Evolutionary conservation across 2,113 vertebrate genomes (phyloP).

Genomic region (Pogonocichla stellata): DNA sequence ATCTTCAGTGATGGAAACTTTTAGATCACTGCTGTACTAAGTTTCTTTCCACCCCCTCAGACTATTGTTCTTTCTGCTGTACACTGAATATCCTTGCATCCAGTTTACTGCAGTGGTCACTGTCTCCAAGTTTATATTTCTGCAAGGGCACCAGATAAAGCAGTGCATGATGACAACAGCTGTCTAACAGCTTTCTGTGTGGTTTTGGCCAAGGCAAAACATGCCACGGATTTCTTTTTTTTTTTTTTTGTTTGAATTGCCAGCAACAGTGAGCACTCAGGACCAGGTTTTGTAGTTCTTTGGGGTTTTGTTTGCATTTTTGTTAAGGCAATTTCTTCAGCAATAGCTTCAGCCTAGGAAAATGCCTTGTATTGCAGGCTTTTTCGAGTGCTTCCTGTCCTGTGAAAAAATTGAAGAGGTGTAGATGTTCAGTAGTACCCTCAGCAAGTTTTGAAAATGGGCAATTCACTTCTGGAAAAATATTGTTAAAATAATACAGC

Average conservation of each 20-base stretch:
- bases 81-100: background rate
- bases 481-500: background rate
- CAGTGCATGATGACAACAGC: background rate
- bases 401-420: background rate
- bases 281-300: background rate
- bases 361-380: background rate
- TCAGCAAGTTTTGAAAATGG: background rate
- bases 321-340: background rate
- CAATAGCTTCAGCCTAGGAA: background rate
- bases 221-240: background rate
- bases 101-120: background rate
- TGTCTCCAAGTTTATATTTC: background rate
- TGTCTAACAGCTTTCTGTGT: background rate
- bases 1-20: background rate
- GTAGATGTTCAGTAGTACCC: background rate
- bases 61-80: background rate
- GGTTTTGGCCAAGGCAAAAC: background rate
- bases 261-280: background rate
- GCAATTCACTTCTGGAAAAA: background rate
- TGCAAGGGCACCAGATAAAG: background rate
- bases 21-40: background rate
- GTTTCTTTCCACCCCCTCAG: background rate
- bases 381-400: background rate
- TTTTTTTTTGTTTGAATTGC: background rate
- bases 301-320: background rate